phyloP scores from a whole-genome alignment of 2,113 vertebrate genomes.

The Puntigrus tetrazona region DNA sequence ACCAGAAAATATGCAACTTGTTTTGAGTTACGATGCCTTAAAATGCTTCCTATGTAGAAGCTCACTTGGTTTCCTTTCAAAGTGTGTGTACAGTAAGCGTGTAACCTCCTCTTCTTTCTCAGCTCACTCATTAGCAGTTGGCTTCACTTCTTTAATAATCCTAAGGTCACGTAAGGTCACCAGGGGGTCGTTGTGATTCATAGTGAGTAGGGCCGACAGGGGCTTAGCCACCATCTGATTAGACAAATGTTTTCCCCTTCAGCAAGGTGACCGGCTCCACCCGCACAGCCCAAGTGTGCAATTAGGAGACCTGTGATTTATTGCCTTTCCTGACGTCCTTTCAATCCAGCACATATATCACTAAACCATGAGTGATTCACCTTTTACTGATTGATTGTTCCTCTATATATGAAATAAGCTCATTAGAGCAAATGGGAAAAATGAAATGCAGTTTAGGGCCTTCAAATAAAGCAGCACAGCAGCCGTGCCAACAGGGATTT shows the following conservation, averaged over 20 bases:
- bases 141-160: slow-evolving; percentile 32
- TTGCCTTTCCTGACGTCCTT: slow-evolving; percentile 27
- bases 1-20: not conserved
- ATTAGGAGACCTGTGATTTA: slow-evolving; percentile 43
- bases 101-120: slow-evolving; percentile 10
- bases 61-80: not conserved
- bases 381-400: slow-evolving; percentile 31
- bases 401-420: slow-evolving; percentile 29
- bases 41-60: not conserved
- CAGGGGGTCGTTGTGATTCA: slow-evolving; percentile 22
- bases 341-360: slow-evolving; percentile 38
- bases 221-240: slow-evolving; percentile 27
- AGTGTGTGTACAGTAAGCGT: not conserved
- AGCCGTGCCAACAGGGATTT: slow-evolving; percentile 17
- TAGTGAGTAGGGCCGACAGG: slow-evolving; percentile 11
- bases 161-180: slow-evolving; percentile 36
- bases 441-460: slow-evolving; percentile 32
- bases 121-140: slow-evolving; percentile 55
- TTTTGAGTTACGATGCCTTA: not conserved
- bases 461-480: not conserved
- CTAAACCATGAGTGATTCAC: slow-evolving; percentile 35
- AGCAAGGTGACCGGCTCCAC: slow-evolving; percentile 13
- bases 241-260: slow-evolving; percentile 33
- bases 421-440: slow-evolving; percentile 39
- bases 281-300: slow-evolving; percentile 34